phyloP scores from a whole-genome alignment of 2,113 vertebrate genomes.

The Ondatra zibethicus region DNA sequence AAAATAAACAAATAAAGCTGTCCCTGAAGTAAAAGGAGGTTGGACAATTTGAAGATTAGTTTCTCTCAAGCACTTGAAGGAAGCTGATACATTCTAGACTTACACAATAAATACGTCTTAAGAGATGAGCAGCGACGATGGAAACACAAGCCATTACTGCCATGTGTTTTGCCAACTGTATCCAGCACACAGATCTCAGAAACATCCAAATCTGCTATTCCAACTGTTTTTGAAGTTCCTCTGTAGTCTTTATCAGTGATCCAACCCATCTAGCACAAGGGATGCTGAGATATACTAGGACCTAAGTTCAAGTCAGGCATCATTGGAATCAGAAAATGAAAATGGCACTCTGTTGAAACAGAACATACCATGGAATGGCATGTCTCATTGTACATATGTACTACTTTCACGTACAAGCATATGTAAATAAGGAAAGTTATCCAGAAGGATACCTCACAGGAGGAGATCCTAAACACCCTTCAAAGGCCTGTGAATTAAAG shows the following conservation, averaged over 20 bases:
- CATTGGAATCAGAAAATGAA: not conserved
- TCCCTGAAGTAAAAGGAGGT: constrained; percentile 29
- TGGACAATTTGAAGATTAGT: constrained; percentile 40
- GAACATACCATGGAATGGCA: not conserved
- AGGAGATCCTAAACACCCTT: not conserved
- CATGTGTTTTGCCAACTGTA: not conserved
- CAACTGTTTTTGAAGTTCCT: constrained; percentile 15
- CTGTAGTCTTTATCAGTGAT: not conserved
- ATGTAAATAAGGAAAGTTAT: not conserved
- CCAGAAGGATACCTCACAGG: not conserved
- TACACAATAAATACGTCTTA: not conserved
- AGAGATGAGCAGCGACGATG: not conserved
- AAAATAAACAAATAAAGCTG: constrained; percentile 65
- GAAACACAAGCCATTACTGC: not conserved
- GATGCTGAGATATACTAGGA: not conserved
- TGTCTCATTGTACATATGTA: not conserved
- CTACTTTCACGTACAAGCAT: not conserved
- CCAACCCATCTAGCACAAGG: not conserved
- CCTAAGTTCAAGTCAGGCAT: not conserved
- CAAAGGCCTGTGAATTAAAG: not conserved
- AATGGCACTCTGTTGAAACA: not conserved
- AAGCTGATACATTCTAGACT: not conserved
- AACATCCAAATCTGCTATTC: not conserved
- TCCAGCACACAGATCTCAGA: not conserved
- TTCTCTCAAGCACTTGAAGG: constrained; percentile 23